Evolutionary conservation across 2,888 invertebrate species (phyloP).

Genomic region (Anthophora plumipes): DNA sequence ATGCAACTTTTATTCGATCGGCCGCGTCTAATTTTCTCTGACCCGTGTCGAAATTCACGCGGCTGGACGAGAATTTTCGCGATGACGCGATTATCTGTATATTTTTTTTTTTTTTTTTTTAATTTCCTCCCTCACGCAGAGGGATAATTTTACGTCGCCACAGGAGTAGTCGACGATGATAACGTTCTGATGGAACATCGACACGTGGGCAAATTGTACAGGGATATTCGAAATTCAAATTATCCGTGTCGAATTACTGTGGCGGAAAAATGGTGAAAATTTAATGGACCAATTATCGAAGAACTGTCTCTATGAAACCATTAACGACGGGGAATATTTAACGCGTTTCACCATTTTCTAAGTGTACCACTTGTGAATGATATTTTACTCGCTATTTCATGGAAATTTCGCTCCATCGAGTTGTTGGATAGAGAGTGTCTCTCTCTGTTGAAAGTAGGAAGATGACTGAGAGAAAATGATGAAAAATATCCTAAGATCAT

Average conservation of each 20-base stretch:
- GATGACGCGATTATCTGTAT: neutral
- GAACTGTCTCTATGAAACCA: too few relatives aligned
- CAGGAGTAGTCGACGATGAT: neutral
- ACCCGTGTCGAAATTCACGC: slow-evolving; percentile 1
- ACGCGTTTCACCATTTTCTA: too few relatives aligned
- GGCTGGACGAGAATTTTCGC: neutral
- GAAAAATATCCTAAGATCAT: too few relatives aligned
- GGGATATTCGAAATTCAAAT: neutral
- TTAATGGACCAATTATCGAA: neutral
- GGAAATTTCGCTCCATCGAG: too few relatives aligned
- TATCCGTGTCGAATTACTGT: neutral
- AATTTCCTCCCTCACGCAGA: too few relatives aligned
- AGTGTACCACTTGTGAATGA: too few relatives aligned
- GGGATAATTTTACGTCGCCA: slow-evolving; percentile 2
- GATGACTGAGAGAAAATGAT: too few relatives aligned
- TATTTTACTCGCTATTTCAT: too few relatives aligned
- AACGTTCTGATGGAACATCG: neutral
- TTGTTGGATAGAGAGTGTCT: too few relatives aligned
- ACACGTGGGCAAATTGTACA: neutral
- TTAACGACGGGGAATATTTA: too few relatives aligned
- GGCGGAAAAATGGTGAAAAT: neutral
- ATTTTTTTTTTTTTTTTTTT: too few relatives aligned
- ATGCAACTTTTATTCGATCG: slow-evolving; percentile 19
- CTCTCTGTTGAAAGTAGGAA: too few relatives aligned
- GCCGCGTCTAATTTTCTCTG: neutral